phyloP scores from a whole-genome alignment of 2,797 vertebrate genomes.

The Spinus olivaceus region DNA sequence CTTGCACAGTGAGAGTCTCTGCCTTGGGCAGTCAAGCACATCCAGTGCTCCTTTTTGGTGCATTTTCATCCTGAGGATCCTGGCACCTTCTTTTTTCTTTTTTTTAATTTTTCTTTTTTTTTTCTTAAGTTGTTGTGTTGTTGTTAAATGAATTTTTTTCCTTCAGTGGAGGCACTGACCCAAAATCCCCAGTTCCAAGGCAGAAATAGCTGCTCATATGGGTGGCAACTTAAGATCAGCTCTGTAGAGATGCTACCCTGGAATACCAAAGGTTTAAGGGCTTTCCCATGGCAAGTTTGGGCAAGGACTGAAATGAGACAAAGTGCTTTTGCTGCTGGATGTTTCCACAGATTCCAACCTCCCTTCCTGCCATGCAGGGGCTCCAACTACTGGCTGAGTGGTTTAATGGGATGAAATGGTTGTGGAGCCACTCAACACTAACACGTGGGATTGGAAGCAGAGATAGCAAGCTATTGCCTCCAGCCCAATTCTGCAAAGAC shows the following conservation, averaged over 20 bases:
- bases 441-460: not conserved
- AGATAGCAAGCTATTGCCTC: not conserved
- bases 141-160: not conserved
- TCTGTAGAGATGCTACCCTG: not conserved
- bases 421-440: not conserved
- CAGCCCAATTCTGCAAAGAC: not conserved
- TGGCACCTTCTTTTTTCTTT: not conserved
- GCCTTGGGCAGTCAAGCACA: not conserved
- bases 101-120: too few species aligned
- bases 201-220: not conserved
- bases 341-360: not conserved
- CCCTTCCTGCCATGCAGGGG: not conserved
- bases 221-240: not conserved
- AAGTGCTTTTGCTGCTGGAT: not conserved
- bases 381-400: not conserved
- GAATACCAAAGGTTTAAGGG: not conserved
- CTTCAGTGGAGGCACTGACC: not conserved
- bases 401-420: not conserved
- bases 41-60: not conserved
- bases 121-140: too few species aligned
- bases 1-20: not conserved
- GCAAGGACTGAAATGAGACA: not conserved
- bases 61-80: not conserved
- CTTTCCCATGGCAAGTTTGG: rapidly evolving
- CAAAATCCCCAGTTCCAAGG: not conserved